Conservation (phyloP, 2,113 vertebrate genomes). For the Apeltes quadracus region DNA sequence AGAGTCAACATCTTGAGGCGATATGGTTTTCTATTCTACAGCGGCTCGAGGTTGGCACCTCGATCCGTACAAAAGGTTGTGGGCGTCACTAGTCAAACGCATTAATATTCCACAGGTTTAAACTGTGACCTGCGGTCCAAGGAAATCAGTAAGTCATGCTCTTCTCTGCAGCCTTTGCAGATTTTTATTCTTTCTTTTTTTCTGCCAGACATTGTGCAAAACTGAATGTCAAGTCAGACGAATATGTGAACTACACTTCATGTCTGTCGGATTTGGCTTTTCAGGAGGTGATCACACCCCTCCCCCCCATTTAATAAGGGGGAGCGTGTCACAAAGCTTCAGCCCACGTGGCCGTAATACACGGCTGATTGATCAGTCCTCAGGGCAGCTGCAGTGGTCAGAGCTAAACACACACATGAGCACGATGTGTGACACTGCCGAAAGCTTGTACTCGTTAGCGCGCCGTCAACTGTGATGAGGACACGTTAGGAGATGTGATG, state of each 20-base stretch:
- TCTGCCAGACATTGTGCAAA: conserved; percentile 29
- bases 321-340: neutral
- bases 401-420: neutral
- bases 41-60: conserved; percentile 1
- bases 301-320: neutral
- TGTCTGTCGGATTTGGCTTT: neutral
- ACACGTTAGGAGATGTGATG: neutral
- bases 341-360: neutral
- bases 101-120: conserved; percentile 56
- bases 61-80: conserved; percentile 31
- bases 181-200: conserved; percentile 1
- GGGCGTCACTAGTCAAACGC: conserved; percentile 33
- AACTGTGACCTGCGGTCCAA: conserved; percentile 59
- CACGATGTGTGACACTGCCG: too few relatives aligned
- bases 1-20: conserved; percentile 36
- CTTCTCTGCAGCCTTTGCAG: conserved; percentile 18
- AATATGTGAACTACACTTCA: conserved; percentile 23
- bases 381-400: neutral
- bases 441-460: conserved; percentile 3
- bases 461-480: neutral
- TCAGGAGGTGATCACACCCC: neutral
- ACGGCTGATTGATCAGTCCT: neutral
- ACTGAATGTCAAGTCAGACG: conserved; percentile 24
- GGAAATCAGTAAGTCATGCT: conserved; percentile 45
- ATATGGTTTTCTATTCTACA: conserved; percentile 10